Percentiles rank a stretch among this genome's conserved stretches.
Conservation (phyloP, 2,113 vertebrate species). For the Limnothrissa miodon region DNA sequence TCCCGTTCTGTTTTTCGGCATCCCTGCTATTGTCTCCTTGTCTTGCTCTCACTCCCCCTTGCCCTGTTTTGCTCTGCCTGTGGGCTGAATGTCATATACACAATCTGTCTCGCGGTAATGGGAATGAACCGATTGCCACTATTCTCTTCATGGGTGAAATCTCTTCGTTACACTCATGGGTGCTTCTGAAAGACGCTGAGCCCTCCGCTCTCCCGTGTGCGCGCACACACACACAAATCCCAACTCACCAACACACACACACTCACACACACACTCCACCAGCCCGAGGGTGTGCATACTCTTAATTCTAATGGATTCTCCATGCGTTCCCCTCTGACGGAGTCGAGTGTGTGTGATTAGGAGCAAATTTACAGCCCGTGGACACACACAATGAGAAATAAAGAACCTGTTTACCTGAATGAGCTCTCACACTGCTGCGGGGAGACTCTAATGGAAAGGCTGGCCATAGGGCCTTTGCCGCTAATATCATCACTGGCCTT, state of each 20-base stretch:
- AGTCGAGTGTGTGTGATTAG: background rate
- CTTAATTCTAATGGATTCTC: slow-evolving; percentile 17
- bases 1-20: background rate
- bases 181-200: background rate
- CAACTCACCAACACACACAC: background rate
- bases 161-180: background rate
- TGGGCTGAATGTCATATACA: background rate
- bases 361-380: slow-evolving; percentile 13
- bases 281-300: background rate
- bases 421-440: slow-evolving; percentile 17
- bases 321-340: background rate
- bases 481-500: slow-evolving; percentile 20
- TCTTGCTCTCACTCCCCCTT: background rate
- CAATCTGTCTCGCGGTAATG: slow-evolving; percentile 12
- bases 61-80: background rate
- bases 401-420: slow-evolving; percentile 25
- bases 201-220: background rate
- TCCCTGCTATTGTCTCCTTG: background rate
- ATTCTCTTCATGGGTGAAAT: background rate
- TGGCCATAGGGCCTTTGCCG: slow-evolving; percentile 23
- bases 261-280: background rate
- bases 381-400: slow-evolving; percentile 32
- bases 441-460: slow-evolving; percentile 42
- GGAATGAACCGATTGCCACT: background rate
- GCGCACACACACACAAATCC: background rate